phyloP scores from a whole-genome alignment of 2,888 invertebrate genomes.

The Macropis europaea region DNA sequence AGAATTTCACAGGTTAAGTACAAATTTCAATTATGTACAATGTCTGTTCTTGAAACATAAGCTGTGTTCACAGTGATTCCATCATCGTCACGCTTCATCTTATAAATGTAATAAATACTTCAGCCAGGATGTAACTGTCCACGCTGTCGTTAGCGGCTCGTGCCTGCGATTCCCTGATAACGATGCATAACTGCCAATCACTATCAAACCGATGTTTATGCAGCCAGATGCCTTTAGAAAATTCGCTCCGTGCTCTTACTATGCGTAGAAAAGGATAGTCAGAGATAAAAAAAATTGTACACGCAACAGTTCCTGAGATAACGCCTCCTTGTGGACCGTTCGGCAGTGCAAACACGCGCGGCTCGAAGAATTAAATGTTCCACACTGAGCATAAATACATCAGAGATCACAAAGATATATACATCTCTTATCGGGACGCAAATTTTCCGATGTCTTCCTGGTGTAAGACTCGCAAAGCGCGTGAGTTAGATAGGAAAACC shows the following conservation, averaged over 20 bases:
- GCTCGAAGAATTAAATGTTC: constrained; percentile 37
- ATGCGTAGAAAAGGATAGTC: not conserved
- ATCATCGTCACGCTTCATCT: constrained; percentile 17
- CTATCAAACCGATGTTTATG: constrained; percentile 37
- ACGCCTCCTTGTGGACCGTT: constrained; percentile 25
- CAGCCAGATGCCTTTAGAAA: constrained; percentile 32
- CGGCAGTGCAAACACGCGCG: constrained; percentile 20
- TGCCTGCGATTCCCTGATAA: constrained; percentile 47
- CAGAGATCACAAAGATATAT: too few species aligned
- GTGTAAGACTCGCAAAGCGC: constrained; percentile 19
- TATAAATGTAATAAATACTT: constrained; percentile 43
- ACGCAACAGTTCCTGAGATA: constrained; percentile 28
- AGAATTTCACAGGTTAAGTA: not conserved
- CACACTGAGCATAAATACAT: constrained; percentile 52
- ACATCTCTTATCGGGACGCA: constrained; percentile 62
- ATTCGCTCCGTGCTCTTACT: not conserved
- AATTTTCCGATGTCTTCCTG: constrained; percentile 49
- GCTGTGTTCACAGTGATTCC: not conserved
- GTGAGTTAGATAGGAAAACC: constrained; percentile 30
- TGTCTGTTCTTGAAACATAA: not conserved
- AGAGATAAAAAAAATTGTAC: constrained; percentile 30
- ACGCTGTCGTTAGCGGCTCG: constrained; percentile 37
- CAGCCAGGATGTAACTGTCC: constrained; percentile 6
- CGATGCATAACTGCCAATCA: constrained; percentile 37
- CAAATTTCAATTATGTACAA: not conserved